Conservation (phyloP, 2,888 invertebrate genomes). For the Mesorhabditis belari region DNA sequence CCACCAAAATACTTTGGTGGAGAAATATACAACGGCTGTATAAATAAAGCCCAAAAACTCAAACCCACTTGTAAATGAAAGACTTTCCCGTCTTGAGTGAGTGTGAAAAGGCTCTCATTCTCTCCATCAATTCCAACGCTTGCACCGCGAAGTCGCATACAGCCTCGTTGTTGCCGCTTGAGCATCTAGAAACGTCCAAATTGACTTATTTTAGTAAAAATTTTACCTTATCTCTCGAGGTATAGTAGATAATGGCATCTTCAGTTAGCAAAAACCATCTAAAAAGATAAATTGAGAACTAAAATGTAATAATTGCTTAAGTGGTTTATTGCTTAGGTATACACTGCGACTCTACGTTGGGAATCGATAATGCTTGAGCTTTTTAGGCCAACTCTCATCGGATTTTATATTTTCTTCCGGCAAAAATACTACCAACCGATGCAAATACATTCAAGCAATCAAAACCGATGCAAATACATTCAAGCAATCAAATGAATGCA, state of each 20-base stretch:
- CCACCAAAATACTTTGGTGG: not conserved
- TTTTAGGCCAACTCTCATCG: too few relatives aligned
- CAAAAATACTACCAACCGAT: too few relatives aligned
- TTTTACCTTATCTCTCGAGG: constrained; percentile 65
- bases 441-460: too few relatives aligned
- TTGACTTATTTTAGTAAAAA: not conserved
- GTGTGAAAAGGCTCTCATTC: constrained; percentile 91
- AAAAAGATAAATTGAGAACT: too few relatives aligned
- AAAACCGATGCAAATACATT: too few relatives aligned
- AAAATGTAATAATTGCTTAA: too few relatives aligned
- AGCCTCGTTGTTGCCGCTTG: constrained; percentile 89
- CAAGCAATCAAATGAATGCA: too few relatives aligned
- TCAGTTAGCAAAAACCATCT: constrained; percentile 94
- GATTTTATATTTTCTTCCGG: too few relatives aligned
- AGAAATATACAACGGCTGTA: not conserved
- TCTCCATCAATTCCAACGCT: constrained; percentile 98
- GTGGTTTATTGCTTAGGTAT: too few relatives aligned
- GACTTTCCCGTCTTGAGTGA: constrained; percentile 96
- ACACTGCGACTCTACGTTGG: too few relatives aligned
- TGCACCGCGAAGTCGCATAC: constrained; percentile 85
- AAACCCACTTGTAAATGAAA: constrained; percentile 81
- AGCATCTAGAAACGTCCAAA: constrained; percentile 66
- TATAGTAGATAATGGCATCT: constrained; percentile 89
- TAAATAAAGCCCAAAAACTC: too few relatives aligned
- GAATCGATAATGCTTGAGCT: too few relatives aligned